Conservation (phyloP, 2,888 invertebrate species). For the Agonum fuliginosum region DNA sequence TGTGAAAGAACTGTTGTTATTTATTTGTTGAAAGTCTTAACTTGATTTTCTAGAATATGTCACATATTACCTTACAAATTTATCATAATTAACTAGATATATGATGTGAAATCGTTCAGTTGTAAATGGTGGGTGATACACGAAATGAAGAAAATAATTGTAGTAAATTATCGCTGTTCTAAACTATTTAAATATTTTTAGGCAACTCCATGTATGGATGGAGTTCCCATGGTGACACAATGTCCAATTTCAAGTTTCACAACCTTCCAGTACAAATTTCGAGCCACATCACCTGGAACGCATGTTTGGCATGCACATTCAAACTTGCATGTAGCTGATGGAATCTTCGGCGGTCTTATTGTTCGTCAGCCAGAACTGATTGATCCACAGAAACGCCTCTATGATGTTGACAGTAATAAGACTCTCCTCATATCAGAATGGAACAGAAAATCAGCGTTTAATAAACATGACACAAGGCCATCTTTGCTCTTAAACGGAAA, state of each 20-base stretch:
- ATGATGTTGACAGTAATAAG: conserved; percentile 82
- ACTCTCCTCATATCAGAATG: conserved; percentile 83
- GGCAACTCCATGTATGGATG: conserved; percentile 84
- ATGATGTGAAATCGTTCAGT: no score
- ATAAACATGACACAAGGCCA: conserved; percentile 72
- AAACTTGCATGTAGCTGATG: conserved; percentile 81
- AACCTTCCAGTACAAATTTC: conserved; percentile 83
- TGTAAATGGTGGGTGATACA: no score
- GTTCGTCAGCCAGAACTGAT: conserved; percentile 80
- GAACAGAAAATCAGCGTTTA: conserved; percentile 71
- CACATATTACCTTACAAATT: not conserved
- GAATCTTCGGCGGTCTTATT: conserved; percentile 82
- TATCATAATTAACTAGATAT: not conserved
- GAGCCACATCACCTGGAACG: conserved; percentile 81
- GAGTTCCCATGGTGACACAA: conserved; percentile 85
- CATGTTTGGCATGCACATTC: conserved; percentile 85
- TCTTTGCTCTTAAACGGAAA: conserved; percentile 80
- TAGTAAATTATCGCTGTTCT: no score
- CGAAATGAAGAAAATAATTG: no score
- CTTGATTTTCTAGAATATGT: not conserved
- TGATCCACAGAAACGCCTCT: conserved; percentile 78
- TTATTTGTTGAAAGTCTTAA: conserved; percentile 19
- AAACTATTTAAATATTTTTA: conserved; percentile 65
- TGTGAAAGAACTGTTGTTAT: conserved; percentile 1
- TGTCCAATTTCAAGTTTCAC: conserved; percentile 82